A percentile compares a stretch with the other conserved stretches of the same genome.
These are phyloP conservation scores for Pollenia angustigena DNA, from an alignment of 2,888 invertebrate genomes.

Conservation along the genomic window DNA sequence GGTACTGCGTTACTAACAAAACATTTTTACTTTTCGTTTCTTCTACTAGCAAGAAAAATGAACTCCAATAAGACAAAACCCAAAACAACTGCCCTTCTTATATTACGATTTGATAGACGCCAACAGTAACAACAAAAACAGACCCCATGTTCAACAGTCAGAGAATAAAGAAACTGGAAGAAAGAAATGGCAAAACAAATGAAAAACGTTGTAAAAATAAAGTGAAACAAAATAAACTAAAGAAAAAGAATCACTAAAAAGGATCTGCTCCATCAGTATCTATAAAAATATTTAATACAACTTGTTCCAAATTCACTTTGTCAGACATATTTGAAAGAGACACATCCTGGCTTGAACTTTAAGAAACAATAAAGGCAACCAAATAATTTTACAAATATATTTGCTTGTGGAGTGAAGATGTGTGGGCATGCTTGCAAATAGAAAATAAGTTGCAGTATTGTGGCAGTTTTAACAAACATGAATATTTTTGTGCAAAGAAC, in stretches of 20 bases:
- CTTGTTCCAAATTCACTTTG: slow-evolving; percentile 58
- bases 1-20: slow-evolving; percentile 1
- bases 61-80: not conserved
- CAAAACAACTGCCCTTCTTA: not conserved
- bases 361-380: too few relatives aligned
- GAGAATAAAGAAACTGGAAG: not conserved
- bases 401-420: not conserved
- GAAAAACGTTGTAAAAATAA: not conserved
- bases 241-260: slow-evolving; percentile 11
- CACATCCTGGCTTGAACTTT: not conserved
- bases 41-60: not conserved
- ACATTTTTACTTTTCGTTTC: not conserved
- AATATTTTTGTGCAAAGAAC: not conserved
- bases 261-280: slow-evolving; percentile 54
- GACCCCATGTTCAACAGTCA: not conserved
- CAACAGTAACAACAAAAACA: not conserved
- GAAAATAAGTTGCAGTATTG: not conserved
- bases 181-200: slow-evolving; percentile 1
- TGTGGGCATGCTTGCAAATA: not conserved
- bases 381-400: not conserved
- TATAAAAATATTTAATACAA: slow-evolving; percentile 50
- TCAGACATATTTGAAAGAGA: slow-evolving; percentile 40
- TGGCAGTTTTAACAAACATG: not conserved
- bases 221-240: not conserved
- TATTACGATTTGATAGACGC: slow-evolving; percentile 7